A percentile compares a stretch with the other conserved stretches of the same genome.
These are phyloP conservation scores for Chascanopsetta lugubris DNA, from an alignment of 2,113 vertebrate species.

Conservation along the genomic window DNA sequence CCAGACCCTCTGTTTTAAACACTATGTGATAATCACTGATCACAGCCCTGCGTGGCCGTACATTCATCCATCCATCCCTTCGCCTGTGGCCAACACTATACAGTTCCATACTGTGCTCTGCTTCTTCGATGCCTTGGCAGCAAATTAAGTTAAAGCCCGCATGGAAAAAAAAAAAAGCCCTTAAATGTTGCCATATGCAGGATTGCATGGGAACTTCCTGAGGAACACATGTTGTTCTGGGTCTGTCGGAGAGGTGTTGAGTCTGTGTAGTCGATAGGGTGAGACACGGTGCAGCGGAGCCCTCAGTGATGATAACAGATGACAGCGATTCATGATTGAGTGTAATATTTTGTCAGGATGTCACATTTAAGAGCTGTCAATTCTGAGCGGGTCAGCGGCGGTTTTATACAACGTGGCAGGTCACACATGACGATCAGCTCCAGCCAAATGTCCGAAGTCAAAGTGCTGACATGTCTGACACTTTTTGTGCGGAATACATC, in stretches of 20 bases:
- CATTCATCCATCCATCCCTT: slow-evolving; percentile 56
- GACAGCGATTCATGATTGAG: slow-evolving; percentile 42
- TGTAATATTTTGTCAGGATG: slow-evolving; percentile 58
- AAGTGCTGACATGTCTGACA: slow-evolving; percentile 23
- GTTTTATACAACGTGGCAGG: slow-evolving; percentile 32
- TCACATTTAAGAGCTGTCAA: slow-evolving; percentile 50
- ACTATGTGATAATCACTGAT: slow-evolving; percentile 51
- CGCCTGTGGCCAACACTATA: slow-evolving; percentile 71
- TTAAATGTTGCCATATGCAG: slow-evolving; percentile 88
- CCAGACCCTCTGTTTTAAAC: slow-evolving; percentile 28
- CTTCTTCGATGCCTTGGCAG: slow-evolving; percentile 77
- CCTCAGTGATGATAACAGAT: slow-evolving; percentile 54
- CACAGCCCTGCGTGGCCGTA: slow-evolving; percentile 37
- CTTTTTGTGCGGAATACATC: slow-evolving; percentile 20
- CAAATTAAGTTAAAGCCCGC: slow-evolving; percentile 84
- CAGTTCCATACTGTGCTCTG: slow-evolving; percentile 77
- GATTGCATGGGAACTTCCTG: slow-evolving; percentile 86
- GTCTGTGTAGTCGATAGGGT: slow-evolving; percentile 68
- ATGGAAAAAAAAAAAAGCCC: slow-evolving; percentile 82
- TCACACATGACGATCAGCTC: slow-evolving; percentile 28
- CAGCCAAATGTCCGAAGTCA: slow-evolving; percentile 11
- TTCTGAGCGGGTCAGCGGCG: not conserved
- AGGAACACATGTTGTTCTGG: slow-evolving; percentile 82
- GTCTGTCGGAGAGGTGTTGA: slow-evolving; percentile 82
- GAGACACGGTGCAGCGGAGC: slow-evolving; percentile 44